Evolutionary conservation across 2,888 invertebrate species (phyloP).

Genomic region (Tinea semifulvella): DNA sequence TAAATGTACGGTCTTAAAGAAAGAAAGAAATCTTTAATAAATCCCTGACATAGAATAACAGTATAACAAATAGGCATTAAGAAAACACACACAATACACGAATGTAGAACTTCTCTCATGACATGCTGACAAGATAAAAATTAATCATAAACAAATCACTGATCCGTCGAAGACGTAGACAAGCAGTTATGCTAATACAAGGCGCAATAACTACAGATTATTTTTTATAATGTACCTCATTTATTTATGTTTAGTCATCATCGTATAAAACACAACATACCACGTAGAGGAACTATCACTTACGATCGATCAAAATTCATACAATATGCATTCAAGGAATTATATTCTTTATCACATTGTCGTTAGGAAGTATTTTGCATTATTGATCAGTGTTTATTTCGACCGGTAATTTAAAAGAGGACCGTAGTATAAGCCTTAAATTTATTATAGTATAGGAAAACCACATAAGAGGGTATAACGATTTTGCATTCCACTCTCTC

Average conservation of each 20-base stretch:
- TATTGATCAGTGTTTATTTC: neutral
- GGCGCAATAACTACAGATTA: constrained; percentile 21
- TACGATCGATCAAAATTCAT: constrained; percentile 44
- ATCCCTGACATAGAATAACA: neutral
- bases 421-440: neutral
- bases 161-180: constrained; percentile 24
- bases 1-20: too few species aligned
- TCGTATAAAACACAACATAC: constrained; percentile 47
- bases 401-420: neutral
- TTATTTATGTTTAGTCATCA: constrained; percentile 56
- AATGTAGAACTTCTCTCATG: neutral
- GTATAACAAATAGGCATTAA: constrained; percentile 47
- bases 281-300: constrained; percentile 37
- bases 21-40: too few species aligned
- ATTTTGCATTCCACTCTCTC: too few species aligned
- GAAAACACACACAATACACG: constrained; percentile 21
- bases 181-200: constrained; percentile 34
- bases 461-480: too few species aligned
- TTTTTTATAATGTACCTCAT: constrained; percentile 38
- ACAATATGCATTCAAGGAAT: neutral
- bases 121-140: constrained; percentile 39
- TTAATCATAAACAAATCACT: constrained; percentile 43
- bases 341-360: neutral
- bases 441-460: too few species aligned
- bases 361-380: neutral